Evolutionary conservation across 2,113 vertebrate species (phyloP).

Genomic region (Epinephelus moara): DNA sequence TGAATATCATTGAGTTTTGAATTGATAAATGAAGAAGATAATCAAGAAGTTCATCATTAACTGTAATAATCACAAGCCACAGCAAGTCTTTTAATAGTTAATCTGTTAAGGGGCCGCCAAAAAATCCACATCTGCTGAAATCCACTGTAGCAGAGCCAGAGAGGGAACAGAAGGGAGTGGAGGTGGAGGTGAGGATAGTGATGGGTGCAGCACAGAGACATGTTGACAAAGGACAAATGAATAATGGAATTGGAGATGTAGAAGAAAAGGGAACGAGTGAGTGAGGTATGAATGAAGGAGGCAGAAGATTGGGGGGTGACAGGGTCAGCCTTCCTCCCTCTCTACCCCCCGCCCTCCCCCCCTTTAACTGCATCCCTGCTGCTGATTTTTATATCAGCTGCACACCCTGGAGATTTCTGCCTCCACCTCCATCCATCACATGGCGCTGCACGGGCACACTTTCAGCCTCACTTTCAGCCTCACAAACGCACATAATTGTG

Average conservation of each 20-base stretch:
- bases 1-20: background rate
- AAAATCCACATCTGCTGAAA: background rate
- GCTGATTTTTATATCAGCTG: conserved; percentile 66
- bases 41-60: background rate
- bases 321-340: conserved; percentile 18
- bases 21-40: background rate
- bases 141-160: background rate
- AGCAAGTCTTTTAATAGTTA: background rate
- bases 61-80: background rate
- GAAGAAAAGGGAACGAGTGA: conserved; percentile 4
- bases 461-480: conserved; percentile 13
- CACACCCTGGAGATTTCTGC: conserved; percentile 59
- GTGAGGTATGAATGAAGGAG: conserved; percentile 17
- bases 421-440: conserved; percentile 69
- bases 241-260: conserved; percentile 7
- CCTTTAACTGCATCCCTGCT: conserved; percentile 9
- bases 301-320: conserved; percentile 4
- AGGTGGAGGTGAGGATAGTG: background rate
- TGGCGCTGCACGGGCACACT: background rate
- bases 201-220: background rate
- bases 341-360: conserved; percentile 3
- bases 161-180: background rate
- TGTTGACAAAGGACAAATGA: conserved; percentile 27
- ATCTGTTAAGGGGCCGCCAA: background rate
- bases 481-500: conserved; percentile 73